Percentiles rank a stretch among this genome's conserved stretches.
These are phyloP conservation scores for Psettodes erumei DNA, from an alignment of 2,113 vertebrate species.

Conservation along the genomic window DNA sequence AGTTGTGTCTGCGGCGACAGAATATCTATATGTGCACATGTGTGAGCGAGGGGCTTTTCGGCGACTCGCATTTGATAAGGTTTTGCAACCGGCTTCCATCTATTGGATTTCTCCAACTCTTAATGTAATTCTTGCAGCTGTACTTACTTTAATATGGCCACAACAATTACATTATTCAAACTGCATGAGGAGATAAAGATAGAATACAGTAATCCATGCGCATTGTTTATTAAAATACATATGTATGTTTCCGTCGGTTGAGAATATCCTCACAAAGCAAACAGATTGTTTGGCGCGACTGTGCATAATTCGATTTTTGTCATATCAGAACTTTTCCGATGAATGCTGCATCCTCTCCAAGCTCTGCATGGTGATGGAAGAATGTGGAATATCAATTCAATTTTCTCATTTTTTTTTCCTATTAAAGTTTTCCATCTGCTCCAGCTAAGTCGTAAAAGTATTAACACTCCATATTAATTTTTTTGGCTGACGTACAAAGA, in stretches of 20 bases:
- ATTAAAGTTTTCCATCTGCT: constrained; percentile 62
- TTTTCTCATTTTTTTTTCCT: constrained; percentile 35
- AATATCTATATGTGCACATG: constrained; percentile 38
- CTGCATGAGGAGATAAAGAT: constrained; percentile 57
- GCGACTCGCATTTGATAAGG: constrained; percentile 65
- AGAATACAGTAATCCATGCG: constrained; percentile 53
- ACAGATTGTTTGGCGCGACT: constrained; percentile 58
- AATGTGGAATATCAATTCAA: constrained; percentile 50
- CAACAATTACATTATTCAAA: constrained; percentile 59
- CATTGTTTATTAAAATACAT: constrained; percentile 66
- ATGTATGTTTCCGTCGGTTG: constrained; percentile 54
- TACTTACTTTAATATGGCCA: constrained; percentile 34
- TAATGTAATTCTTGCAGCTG: constrained; percentile 51
- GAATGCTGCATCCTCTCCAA: constrained; percentile 33
- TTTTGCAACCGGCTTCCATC: constrained; percentile 47
- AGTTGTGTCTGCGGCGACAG: constrained; percentile 45
- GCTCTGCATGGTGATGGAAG: constrained; percentile 31
- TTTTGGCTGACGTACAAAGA: constrained; percentile 42
- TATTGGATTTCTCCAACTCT: constrained; percentile 48
- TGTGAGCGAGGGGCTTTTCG: constrained; percentile 51
- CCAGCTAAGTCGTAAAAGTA: constrained; percentile 43
- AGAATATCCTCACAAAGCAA: constrained; percentile 40
- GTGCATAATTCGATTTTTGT: constrained; percentile 69
- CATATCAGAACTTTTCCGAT: constrained; percentile 54
- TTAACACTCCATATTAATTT: constrained; percentile 58